phyloP scores from a whole-genome alignment of 2,888 invertebrate species.

The Lasioglossum oenotherae region DNA sequence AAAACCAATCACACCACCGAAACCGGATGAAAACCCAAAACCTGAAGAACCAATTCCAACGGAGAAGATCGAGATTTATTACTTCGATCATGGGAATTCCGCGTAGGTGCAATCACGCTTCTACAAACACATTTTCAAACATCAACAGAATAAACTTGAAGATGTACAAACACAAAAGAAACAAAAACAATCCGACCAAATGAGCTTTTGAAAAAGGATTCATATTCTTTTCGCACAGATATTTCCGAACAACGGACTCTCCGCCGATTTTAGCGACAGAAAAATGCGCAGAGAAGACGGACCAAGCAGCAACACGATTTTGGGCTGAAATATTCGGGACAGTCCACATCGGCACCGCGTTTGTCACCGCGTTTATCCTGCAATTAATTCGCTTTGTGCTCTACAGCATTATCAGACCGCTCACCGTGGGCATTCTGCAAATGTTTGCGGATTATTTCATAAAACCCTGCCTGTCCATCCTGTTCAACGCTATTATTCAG shows the following conservation, averaged over 20 bases:
- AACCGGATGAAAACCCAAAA: slow-evolving; percentile 32
- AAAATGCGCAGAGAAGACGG: slow-evolving; percentile 86
- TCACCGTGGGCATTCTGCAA: slow-evolving; percentile 87
- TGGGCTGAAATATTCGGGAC: slow-evolving; percentile 89
- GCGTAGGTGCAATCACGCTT: slow-evolving; percentile 84
- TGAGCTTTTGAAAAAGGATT: not conserved
- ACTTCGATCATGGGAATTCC: slow-evolving; percentile 89
- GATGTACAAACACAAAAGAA: not conserved
- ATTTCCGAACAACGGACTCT: slow-evolving; percentile 87
- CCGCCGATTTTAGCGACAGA: slow-evolving; percentile 87
- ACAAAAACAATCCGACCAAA: not conserved
- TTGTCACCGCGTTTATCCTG: slow-evolving; percentile 87
- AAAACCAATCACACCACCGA: slow-evolving; percentile 15
- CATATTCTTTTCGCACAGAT: slow-evolving; percentile 80
- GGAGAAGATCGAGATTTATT: slow-evolving; percentile 87
- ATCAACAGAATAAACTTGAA: not conserved
- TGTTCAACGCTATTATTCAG: slow-evolving; percentile 88
- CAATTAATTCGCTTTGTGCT: slow-evolving; percentile 87
- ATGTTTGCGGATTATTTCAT: slow-evolving; percentile 88
- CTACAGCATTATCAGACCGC: slow-evolving; percentile 86
- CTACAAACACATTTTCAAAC: not conserved
- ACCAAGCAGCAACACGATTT: slow-evolving; percentile 87
- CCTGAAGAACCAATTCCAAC: slow-evolving; percentile 54
- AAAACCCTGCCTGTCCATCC: slow-evolving; percentile 88
- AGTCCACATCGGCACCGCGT: slow-evolving; percentile 87